Evolutionary conservation across 2,797 vertebrate species (phyloP).

Genomic region (Sphaeramia orbicularis): DNA sequence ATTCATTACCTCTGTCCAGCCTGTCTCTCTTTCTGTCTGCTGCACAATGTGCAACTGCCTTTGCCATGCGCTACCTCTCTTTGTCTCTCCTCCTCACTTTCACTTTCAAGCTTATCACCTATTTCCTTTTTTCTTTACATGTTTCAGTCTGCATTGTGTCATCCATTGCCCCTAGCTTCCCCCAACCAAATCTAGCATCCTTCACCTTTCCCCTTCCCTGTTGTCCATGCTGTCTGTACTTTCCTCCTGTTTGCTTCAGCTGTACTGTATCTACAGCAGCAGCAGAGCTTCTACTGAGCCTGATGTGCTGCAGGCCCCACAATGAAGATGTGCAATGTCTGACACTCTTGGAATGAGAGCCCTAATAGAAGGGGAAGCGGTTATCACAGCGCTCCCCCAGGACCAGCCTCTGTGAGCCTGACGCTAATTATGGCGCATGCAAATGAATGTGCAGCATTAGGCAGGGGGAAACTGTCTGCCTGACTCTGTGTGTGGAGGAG

Average conservation of each 20-base stretch:
- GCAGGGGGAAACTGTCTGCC: constrained; percentile 71
- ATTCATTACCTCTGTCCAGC: constrained; percentile 97
- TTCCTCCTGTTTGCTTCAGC: constrained; percentile 42
- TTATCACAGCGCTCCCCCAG: constrained; percentile 93
- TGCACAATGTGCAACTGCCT: constrained; percentile 73
- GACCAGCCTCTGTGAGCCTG: constrained; percentile 90
- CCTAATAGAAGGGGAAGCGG: constrained; percentile 93
- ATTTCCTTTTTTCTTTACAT: constrained; percentile 53
- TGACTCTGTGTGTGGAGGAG: constrained; percentile 60
- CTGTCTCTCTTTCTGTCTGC: constrained; percentile 82
- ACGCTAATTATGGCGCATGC: constrained; percentile 96
- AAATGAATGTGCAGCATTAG: constrained; percentile 88
- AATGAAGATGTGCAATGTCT: constrained; percentile 96
- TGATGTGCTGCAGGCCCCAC: constrained; percentile 87
- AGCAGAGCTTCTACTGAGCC: constrained; percentile 89
- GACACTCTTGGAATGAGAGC: constrained; percentile 96
- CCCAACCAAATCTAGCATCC: constrained; percentile 25
- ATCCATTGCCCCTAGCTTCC: constrained; percentile 16
- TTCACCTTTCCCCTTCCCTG: constrained; percentile 46
- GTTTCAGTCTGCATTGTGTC: constrained; percentile 35
- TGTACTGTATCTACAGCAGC: constrained; percentile 83
- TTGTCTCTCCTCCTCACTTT: constrained; percentile 82
- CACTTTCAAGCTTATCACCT: constrained; percentile 81
- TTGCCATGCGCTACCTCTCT: constrained; percentile 63
- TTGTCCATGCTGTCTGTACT: constrained; percentile 26